Conservation (phyloP, 2,888 invertebrate genomes). For the Xanthostigma xanthostigma region DNA sequence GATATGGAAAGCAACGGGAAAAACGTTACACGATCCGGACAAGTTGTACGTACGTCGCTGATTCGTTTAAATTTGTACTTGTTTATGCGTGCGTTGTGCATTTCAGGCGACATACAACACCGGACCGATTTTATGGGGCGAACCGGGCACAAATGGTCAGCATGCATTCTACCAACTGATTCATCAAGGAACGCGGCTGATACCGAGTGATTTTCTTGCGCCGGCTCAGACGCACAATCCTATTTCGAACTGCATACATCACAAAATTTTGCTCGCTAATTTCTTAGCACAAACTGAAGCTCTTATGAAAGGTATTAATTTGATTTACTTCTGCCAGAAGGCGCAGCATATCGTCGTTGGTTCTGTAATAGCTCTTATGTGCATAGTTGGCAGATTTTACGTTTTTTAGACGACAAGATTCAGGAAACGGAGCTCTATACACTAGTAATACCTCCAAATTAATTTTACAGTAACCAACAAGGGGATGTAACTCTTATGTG, state of each 20-base stretch:
- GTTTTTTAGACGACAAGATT: too few relatives aligned
- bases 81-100: not conserved
- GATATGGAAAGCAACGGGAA: conserved; percentile 99
- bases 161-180: conserved; percentile 99
- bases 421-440: too few relatives aligned
- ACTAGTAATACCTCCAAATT: too few relatives aligned
- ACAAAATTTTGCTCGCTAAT: conserved; percentile 89
- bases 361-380: too few relatives aligned
- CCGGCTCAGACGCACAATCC: conserved; percentile 88
- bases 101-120: conserved; percentile 38
- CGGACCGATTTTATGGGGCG: conserved; percentile 89
- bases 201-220: conserved; percentile 95
- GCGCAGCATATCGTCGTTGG: too few relatives aligned
- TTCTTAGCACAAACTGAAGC: conserved; percentile 99
- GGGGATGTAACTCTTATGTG: too few relatives aligned
- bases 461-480: too few relatives aligned
- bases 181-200: conserved; percentile 76
- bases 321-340: not conserved
- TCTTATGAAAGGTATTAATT: conserved; percentile 50
- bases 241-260: conserved; percentile 63
- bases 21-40: conserved; percentile 61
- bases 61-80: not conserved
- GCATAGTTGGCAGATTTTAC: too few relatives aligned
- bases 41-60: conserved; percentile 27
- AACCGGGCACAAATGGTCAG: conserved; percentile 98